Base-by-base conservation (phyloP, 1,140 invertebrate species). In the Trichonephila clavata region DNA sequence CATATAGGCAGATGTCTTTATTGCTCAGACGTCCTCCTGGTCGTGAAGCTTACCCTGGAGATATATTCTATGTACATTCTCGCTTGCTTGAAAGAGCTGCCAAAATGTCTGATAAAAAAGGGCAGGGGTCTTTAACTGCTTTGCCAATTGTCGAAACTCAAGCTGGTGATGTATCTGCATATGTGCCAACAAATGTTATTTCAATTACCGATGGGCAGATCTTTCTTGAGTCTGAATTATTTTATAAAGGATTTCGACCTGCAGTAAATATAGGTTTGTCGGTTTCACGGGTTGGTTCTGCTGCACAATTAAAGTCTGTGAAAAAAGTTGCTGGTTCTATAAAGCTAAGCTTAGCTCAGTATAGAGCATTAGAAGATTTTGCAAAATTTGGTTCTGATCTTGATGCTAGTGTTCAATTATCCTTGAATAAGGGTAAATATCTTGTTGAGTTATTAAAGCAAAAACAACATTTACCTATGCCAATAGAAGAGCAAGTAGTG, bases 201-300 rank as follows among this genome's bases (percentile, higher is more conserved):
- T 94, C 94, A 27, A 94, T 94, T 94, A 94, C 94, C 32, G 94
- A 94, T 61, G 94, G 94, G n/a, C 94, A 94, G 90, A 94, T 94
- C 20, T 94, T 94, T 83, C 43, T 94, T 24, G 24, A 43, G 20
- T 59, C 93, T 50, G 27, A 91, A 24, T 61, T 94, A 71, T 94
- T 94, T 91, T 92, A 94, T 39, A 71, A 39, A 59, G 94, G 94
- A 21, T 20, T 43, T 18, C 18, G 93, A 32, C 94, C 94, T 16
- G 94, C 94, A 61, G 60, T 94, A 21, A 60, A 94, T 57, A 24
- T 87, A 20, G 94, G 94, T 61, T 59, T 94, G 16, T 94, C 94
- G 8, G 94, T 94, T 27, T 91, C 86, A 21, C 61, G 94, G 16
- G 94, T 93, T 21, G 94, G 94, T 50, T 59, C 68, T 59, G 81